Conservation (phyloP, 2,113 vertebrate genomes). For the Oncorhynchus mykiss region DNA sequence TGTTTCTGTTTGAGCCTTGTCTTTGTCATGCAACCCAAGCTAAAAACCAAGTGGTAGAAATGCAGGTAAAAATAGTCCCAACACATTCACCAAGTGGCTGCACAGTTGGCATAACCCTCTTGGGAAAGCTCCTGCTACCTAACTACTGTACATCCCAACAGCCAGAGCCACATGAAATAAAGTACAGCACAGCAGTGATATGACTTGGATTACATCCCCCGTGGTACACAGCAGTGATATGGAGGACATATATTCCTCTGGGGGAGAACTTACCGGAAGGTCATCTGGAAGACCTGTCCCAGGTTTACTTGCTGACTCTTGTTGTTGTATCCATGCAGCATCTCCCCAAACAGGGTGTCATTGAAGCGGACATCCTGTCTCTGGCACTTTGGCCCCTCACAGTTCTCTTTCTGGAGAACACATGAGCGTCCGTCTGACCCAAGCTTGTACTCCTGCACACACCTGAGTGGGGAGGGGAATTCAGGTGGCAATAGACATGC, state of each 20-base stretch:
- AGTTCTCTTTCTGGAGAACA: constrained; percentile 88
- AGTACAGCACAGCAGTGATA: neutral
- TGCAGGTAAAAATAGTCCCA: neutral
- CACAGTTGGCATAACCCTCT: neutral
- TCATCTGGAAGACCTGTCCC: constrained; percentile 98
- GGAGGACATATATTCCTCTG: neutral
- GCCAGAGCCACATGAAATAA: neutral
- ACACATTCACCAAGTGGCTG: neutral
- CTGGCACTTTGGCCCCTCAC: constrained; percentile 88
- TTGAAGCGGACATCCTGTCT: constrained; percentile 87
- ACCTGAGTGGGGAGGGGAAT: constrained; percentile 69
- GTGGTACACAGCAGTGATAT: neutral
- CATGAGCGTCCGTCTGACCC: constrained; percentile 93
- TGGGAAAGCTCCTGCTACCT: neutral
- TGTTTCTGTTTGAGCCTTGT: neutral
- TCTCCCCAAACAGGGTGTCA: constrained; percentile 93
- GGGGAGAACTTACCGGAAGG: constrained; percentile 82
- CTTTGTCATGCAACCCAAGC: neutral
- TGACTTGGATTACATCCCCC: neutral
- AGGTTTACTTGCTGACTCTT: constrained; percentile 91
- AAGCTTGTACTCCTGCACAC: constrained; percentile 96
- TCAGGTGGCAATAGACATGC: neutral
- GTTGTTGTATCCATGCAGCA: constrained; percentile 97
- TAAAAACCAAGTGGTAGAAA: neutral
- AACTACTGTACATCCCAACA: neutral